These are phyloP conservation scores for Tapirus terrestris DNA, from an alignment of 2,113 vertebrate genomes.

Conservation along the genomic window DNA sequence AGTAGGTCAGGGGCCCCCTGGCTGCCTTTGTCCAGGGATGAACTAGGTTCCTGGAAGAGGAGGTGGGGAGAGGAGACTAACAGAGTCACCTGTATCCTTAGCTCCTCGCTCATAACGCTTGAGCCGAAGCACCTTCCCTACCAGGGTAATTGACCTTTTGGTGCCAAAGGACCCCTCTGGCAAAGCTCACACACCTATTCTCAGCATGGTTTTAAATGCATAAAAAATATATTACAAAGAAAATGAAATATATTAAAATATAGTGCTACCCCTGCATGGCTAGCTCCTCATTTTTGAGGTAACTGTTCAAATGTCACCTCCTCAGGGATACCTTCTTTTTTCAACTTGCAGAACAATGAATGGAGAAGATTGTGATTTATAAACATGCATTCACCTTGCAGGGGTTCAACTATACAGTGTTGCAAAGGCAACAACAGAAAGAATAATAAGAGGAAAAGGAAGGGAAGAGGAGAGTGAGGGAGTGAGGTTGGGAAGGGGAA, in stretches of 20 bases:
- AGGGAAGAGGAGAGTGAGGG: neutral
- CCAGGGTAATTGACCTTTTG: neutral
- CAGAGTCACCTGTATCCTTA: neutral
- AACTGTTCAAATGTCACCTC: neutral
- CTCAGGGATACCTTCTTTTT: neutral
- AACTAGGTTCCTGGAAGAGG: neutral
- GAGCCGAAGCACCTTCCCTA: neutral
- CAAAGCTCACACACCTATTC: neutral
- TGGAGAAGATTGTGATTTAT: neutral
- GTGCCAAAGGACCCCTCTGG: neutral
- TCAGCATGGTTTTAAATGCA: neutral
- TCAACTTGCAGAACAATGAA: neutral
- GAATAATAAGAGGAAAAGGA: neutral
- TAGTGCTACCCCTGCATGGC: neutral
- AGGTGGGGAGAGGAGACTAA: neutral
- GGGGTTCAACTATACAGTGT: neutral
- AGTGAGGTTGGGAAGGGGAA: neutral
- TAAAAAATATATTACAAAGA: neutral
- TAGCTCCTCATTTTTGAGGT: neutral
- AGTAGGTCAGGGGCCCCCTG: neutral
- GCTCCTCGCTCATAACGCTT: neutral
- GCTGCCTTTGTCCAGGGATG: neutral
- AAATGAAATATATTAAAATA: neutral
- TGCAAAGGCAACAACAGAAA: neutral
- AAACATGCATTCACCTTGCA: neutral